phyloP scores from a whole-genome alignment of 2,113 vertebrate species.

The Malaclemys terrapin region DNA sequence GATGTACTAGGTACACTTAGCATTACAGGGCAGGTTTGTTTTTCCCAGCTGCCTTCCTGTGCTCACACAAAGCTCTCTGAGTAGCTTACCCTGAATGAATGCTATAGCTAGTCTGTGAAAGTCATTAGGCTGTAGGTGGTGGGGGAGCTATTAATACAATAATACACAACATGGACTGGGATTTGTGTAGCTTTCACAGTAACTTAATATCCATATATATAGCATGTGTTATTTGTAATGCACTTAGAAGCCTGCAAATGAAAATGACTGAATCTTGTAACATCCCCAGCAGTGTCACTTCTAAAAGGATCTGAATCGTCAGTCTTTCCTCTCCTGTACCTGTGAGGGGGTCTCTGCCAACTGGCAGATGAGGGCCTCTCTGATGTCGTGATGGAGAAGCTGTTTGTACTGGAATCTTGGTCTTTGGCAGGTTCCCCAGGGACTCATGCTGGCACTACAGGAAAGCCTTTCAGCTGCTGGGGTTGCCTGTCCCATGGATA shows the following conservation, averaged over 20 bases:
- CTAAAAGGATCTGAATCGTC: neutral
- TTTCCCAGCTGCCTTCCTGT: neutral
- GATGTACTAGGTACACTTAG: neutral
- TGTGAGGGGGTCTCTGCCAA: neutral
- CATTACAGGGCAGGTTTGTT: slow-evolving; percentile 10
- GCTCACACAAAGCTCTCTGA: neutral
- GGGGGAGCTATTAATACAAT: neutral
- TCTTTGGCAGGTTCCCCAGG: slow-evolving; percentile 4
- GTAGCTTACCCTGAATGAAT: neutral
- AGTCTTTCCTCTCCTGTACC: neutral
- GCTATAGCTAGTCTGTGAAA: neutral
- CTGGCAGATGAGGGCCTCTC: neutral
- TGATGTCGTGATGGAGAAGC: neutral
- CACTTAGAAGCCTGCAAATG: neutral
- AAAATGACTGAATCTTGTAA: neutral
- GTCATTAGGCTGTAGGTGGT: neutral
- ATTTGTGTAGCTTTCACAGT: neutral
- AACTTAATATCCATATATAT: neutral
- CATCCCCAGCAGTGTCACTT: neutral
- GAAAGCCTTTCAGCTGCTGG: neutral
- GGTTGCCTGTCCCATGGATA: neutral
- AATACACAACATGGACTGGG: neutral
- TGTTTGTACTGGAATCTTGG: accelerated
- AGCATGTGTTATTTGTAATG: neutral
- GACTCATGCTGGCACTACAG: neutral